Base-by-base conservation (phyloP, 2,797 vertebrate genomes). In the Melanotaenia boesemani region DNA sequence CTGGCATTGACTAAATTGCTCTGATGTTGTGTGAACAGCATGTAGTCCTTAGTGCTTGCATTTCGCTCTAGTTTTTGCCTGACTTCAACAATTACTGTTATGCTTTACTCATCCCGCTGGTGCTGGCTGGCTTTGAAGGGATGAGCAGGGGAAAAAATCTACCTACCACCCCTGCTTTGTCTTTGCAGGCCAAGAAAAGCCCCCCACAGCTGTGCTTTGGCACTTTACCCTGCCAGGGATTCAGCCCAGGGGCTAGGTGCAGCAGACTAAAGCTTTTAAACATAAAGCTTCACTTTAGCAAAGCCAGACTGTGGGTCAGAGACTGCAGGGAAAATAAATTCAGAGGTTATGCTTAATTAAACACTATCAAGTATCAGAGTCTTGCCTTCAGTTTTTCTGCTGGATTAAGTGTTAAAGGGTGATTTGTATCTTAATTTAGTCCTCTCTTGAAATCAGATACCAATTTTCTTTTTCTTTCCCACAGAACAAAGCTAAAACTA, bases 151-250 rank as follows among this genome's bases (percentile, higher is more conserved):
- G 56, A 60, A 64, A 66, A 76, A 77, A 81, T 63, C 84, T 77
- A 69, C 63, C 83, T 28, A 36, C 77, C 82, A 71, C 72, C 72
- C 72, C 20, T 22, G 57, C 74, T 80, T 82, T 54, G 73, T 79
- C 80, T 71, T 85, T 5, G 2, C 72, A 16, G 77, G 81, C 87
- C 82, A 76, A 82, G 76, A 87, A 89, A 88, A 90, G 71, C 76
- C 78, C 73, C 73, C 74, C 80, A 72, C 84, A 84, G 86, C 83
- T 88, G 83, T 68, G 82, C 76, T 79, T 63, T 54, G 3, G 69
- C 54, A 79, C 66, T 84, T 78, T 84, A 81, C 89, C 83, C 81
- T 88, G 88, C 78, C 83, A 82, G 77, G 55, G 79, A 74, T 80
- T 86, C 66, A 70, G 63, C 80, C 76, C 63, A 34, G 50, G 61